Percentiles rank a stretch among this genome's conserved stretches.
phyloP scores from a whole-genome alignment of 2,888 invertebrate species.

The Eupeodes luniger region DNA sequence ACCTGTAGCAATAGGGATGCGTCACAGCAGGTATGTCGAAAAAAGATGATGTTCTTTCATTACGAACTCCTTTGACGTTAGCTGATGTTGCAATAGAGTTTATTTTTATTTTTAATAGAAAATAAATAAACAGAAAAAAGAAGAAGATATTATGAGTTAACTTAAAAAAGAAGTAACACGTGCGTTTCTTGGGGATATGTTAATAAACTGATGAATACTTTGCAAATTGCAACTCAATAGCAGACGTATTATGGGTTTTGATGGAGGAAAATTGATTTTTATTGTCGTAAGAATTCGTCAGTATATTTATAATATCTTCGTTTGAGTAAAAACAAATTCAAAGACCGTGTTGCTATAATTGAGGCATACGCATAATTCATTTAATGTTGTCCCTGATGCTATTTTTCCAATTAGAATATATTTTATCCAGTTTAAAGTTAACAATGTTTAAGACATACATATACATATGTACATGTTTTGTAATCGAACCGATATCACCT shows the following conservation, averaged over 20 bases:
- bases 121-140: conserved; percentile 40
- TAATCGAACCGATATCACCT: no score
- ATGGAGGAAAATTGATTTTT: conserved; percentile 61
- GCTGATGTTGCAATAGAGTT: conserved; percentile 78
- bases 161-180: conserved; percentile 48
- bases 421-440: no score
- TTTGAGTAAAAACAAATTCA: no score
- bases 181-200: conserved; percentile 45
- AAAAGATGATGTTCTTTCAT: conserved; percentile 84
- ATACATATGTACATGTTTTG: no score
- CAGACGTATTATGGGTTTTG: conserved; percentile 52
- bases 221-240: conserved; percentile 67
- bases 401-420: no score
- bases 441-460: no score
- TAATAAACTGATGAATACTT: conserved; percentile 55
- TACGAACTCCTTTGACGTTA: conserved; percentile 84
- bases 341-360: no score
- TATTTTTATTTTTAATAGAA: conserved; percentile 52
- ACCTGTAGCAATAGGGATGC: conserved; percentile 84
- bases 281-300: conserved; percentile 46
- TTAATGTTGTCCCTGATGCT: no score
- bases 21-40: conserved; percentile 85
- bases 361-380: no score
- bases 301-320: neutral
- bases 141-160: conserved; percentile 47